phyloP scores from a whole-genome alignment of 2,888 invertebrate species.

The Tiliacea aurago region DNA sequence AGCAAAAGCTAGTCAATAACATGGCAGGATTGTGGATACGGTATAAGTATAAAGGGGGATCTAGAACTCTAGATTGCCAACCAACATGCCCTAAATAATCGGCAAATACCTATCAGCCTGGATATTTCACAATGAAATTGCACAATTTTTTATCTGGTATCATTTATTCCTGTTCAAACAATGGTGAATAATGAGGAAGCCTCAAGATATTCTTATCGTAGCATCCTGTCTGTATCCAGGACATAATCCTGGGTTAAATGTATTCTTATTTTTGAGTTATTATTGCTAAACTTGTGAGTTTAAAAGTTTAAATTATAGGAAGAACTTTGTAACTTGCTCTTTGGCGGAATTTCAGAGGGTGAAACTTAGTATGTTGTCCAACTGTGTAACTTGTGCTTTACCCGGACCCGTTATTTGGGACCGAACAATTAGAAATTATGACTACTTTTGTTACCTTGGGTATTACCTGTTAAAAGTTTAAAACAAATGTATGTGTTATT shows the following conservation, averaged over 20 bases:
- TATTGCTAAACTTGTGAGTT: not conserved
- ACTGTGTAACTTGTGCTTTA: no score
- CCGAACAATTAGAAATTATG: no score
- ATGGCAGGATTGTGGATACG: not conserved
- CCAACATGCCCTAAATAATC: not conserved
- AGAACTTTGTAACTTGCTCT: no score
- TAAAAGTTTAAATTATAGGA: not conserved
- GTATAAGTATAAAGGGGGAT: not conserved
- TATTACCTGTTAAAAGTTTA: no score
- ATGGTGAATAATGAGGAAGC: not conserved
- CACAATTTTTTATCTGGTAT: not conserved
- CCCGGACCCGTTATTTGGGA: no score
- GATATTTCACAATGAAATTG: not conserved
- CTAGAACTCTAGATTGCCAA: no score
- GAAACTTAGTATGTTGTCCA: no score
- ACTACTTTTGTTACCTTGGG: no score
- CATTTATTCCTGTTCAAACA: not conserved
- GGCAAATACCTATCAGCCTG: not conserved
- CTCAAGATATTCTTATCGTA: slow-evolving; percentile 11
- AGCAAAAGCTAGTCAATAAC: not conserved
- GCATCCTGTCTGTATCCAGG: slow-evolving; percentile 11
- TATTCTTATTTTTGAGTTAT: not conserved
- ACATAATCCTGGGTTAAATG: slow-evolving; percentile 4
- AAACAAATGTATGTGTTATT: no score
- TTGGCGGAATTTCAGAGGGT: no score